A percentile compares a stretch with the other conserved stretches of the same genome.
These are phyloP conservation scores for Pampus argenteus DNA, from an alignment of 2,797 vertebrate species.

Conservation along the genomic window DNA sequence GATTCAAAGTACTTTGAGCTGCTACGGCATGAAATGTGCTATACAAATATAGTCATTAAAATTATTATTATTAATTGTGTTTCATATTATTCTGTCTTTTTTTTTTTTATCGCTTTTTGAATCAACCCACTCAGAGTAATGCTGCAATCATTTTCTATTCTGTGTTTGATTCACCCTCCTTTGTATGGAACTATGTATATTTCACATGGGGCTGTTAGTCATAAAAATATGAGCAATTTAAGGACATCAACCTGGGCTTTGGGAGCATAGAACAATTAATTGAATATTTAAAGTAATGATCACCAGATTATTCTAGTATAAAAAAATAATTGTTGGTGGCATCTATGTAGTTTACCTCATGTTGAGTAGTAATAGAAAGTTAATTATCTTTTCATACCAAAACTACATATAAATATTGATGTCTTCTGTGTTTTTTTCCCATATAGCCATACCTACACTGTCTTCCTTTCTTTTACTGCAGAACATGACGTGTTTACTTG, in stretches of 20 bases:
- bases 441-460: background rate
- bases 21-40: no score
- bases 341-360: background rate
- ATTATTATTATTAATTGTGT: no score
- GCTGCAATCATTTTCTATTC: background rate
- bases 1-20: no score
- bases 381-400: background rate
- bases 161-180: background rate
- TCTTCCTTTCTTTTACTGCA: background rate
- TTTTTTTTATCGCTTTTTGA: background rate
- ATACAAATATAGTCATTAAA: no score
- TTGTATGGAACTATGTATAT: background rate
- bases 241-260: background rate
- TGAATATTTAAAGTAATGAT: background rate
- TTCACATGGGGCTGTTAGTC: background rate
- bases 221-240: background rate
- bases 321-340: background rate
- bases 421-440: background rate
- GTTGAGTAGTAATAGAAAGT: background rate
- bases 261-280: background rate
- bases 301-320: background rate
- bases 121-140: slow-evolving; percentile 2
- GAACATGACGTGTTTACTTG: background rate
- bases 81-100: background rate
- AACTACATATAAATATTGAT: background rate